Evolutionary conservation across 2,113 vertebrate species (phyloP), one percentile per base, ranked within the genome.

Genomic region (Heterotis niloticus): DNA sequence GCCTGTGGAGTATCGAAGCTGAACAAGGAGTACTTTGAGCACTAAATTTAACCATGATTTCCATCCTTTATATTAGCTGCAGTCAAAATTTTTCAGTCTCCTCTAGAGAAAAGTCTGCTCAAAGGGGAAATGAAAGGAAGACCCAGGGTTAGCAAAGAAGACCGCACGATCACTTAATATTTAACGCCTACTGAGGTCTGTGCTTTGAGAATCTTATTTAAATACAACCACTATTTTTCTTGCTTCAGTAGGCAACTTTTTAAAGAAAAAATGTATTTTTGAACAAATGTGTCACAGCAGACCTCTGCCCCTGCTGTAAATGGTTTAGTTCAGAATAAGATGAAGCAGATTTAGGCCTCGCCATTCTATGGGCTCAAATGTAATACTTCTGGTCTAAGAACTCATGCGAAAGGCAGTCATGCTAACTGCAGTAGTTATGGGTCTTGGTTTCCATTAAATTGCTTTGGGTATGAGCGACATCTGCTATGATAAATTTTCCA

Each of bases 161-260:
- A 52, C 17, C 4, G 5, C 16, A 44, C 12, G 11, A 18, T 3
- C 69, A 71, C 11, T n/a, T 54, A 78, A 68, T 60, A 44, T 28
- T 78, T 29, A 78, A 34, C 62, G 77, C 20, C 16, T 28, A 78
- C 18, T 10, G 26, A 23, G 56, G 17, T 56, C 10, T 18, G 66
- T 29, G 29, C 17, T 18, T 11, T 0, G 56, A 60, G 60, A 11
- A 10, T 14, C 24, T 17, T 24, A 78, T 78, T 68, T 57, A 29
- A 56, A 70, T 34, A 67, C 51, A 54, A 51, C 34, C 7, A 13
- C 26, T 67, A 7, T 77, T 59, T 78, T 68, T 57, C 44, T 44
- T 77, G n/a, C 64, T 68, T 69, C 51, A 20, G 76, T 28, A 68
- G 29, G 44, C 5, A 24, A 5, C 10, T 77, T 51, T 62, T 76